A percentile compares a stretch with the other conserved stretches of the same genome.
Conservation (phyloP, 2,888 invertebrate species). For the Odontocerum albicorne region DNA sequence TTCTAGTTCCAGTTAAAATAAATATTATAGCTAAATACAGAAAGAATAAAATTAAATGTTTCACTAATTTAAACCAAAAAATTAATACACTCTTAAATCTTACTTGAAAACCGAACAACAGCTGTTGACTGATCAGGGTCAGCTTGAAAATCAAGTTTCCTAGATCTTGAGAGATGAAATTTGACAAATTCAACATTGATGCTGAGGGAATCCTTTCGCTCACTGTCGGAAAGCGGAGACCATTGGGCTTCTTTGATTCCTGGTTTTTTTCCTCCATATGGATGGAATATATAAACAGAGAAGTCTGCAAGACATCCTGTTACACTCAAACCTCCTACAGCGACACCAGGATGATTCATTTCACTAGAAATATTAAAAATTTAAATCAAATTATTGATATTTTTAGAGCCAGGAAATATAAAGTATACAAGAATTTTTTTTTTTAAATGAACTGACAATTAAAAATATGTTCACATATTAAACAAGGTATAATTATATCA, state of each 20-base stretch:
- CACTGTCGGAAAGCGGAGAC: slow-evolving; percentile 84
- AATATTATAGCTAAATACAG: no score
- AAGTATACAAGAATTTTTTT: no score
- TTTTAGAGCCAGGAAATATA: neutral
- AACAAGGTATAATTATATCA: no score
- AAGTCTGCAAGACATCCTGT: slow-evolving; percentile 97
- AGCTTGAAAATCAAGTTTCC: slow-evolving; percentile 81
- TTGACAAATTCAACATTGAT: slow-evolving; percentile 97
- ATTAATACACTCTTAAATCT: no score
- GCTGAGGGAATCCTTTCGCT: slow-evolving; percentile 92
- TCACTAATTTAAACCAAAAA: no score
- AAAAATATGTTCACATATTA: neutral
- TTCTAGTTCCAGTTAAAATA: no score
- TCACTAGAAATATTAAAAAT: slow-evolving; percentile 48
- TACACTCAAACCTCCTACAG: slow-evolving; percentile 86
- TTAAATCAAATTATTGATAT: neutral
- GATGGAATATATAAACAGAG: slow-evolving; percentile 97
- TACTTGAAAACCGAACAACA: slow-evolving; percentile 90
- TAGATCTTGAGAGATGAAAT: slow-evolving; percentile 88
- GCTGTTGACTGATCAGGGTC: slow-evolving; percentile 76
- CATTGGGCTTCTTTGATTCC: slow-evolving; percentile 80
- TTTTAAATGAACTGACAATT: neutral
- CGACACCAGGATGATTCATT: slow-evolving; percentile 63
- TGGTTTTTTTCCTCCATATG: slow-evolving; percentile 91
- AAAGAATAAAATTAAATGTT: no score